Evolutionary conservation across 1,140 invertebrate genomes (phyloP).

Genomic region (Samia ricini): DNA sequence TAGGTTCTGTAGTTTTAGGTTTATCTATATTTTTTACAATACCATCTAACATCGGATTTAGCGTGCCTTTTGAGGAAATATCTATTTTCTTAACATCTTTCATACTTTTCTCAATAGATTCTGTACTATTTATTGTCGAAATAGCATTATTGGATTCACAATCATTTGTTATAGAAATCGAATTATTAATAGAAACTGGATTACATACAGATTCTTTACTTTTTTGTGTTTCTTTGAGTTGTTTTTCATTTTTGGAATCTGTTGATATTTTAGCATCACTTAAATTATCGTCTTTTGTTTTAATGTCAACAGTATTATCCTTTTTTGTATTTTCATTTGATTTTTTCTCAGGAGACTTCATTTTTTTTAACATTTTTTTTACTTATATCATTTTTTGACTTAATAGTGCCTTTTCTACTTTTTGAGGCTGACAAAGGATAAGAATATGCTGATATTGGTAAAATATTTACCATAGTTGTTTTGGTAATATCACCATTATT

Average conservation of each 20-base stretch:
- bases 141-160: slow-evolving; percentile 6
- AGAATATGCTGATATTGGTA: slow-evolving; percentile 83
- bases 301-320: not conserved
- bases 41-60: not conserved
- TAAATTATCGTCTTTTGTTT: slow-evolving; percentile 2
- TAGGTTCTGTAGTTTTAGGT: slow-evolving; percentile 7
- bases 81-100: slow-evolving; percentile 11
- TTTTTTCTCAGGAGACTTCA: slow-evolving; percentile 14
- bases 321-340: slow-evolving; percentile 3
- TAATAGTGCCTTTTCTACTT: slow-evolving; percentile 63
- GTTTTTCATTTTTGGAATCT: slow-evolving; percentile 4
- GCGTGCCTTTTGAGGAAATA: not conserved
- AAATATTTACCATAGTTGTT: slow-evolving; percentile 85
- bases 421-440: slow-evolving; percentile 60
- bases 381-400: slow-evolving; percentile 39
- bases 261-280: not conserved
- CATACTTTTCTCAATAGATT: slow-evolving; percentile 12
- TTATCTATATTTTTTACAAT: slow-evolving; percentile 10
- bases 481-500: slow-evolving; percentile 60
- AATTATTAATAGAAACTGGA: not conserved
- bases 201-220: not conserved
- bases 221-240: not conserved
- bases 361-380: slow-evolving; percentile 37
- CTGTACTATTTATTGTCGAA: slow-evolving; percentile 8
- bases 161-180: slow-evolving; percentile 5